These are phyloP conservation scores for Elegia similella DNA, from an alignment of 2,888 invertebrate genomes.

Conservation along the genomic window DNA sequence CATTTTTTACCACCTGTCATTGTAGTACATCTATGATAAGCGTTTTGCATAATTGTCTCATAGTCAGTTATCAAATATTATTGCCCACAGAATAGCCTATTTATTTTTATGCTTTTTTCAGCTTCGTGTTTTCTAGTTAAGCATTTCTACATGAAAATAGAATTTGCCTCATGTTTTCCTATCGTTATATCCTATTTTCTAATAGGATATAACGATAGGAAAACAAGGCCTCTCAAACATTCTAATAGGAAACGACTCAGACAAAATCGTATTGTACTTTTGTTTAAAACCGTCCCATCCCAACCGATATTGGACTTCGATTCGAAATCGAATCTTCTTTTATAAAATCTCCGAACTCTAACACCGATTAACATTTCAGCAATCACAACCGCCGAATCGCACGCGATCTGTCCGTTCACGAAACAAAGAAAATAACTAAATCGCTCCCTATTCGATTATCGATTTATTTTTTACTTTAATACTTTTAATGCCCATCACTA, in stretches of 20 bases:
- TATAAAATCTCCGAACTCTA: slow-evolving; percentile 60
- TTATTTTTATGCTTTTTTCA: no score
- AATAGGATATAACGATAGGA: no score
- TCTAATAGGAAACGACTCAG: background rate
- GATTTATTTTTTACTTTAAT: slow-evolving; percentile 63
- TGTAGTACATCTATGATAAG: no score
- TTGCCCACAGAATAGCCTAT: no score
- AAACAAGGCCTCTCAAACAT: background rate
- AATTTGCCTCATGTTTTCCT: no score
- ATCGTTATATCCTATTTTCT: no score
- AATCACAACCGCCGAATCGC: slow-evolving; percentile 61
- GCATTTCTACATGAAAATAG: no score
- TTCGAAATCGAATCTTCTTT: slow-evolving; percentile 53
- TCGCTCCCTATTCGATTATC: slow-evolving; percentile 54
- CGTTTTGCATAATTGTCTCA: no score
- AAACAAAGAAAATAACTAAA: slow-evolving; percentile 66
- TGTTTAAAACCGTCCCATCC: slow-evolving; percentile 15
- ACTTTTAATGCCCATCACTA: slow-evolving; percentile 66
- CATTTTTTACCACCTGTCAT: no score
- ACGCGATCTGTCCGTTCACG: slow-evolving; percentile 60
- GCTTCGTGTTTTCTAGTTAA: no score
- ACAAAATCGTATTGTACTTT: background rate
- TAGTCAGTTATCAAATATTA: no score
- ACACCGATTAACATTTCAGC: slow-evolving; percentile 72
- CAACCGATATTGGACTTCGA: slow-evolving; percentile 35